phyloP scores from a whole-genome alignment of 1,140 invertebrate species.

The Aphelenchoides besseyi region DNA sequence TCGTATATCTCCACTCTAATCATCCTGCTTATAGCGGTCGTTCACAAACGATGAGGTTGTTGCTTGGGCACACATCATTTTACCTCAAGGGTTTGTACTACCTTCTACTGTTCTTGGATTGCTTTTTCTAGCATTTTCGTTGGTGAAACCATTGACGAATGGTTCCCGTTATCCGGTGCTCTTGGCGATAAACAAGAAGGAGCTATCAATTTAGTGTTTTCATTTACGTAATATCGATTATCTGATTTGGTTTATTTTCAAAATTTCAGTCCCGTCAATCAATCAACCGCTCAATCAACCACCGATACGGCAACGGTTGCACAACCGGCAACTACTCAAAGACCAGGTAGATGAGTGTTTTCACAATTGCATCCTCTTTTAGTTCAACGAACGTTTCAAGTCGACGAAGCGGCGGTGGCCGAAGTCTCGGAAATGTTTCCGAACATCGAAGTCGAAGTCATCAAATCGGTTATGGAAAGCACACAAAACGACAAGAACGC shows the following conservation, averaged over 20 bases:
- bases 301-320: conserved; percentile 19
- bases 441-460: conserved; percentile 83
- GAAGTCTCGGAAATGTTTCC: conserved; percentile 93
- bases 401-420: conserved; percentile 48
- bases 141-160: conserved; percentile 86
- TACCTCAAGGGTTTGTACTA: conserved; percentile 69
- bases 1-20: neutral
- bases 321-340: too few relatives aligned
- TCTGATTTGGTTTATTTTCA: too few relatives aligned
- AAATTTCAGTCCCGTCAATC: neutral
- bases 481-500: conserved; percentile 83
- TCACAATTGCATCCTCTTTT: too few relatives aligned
- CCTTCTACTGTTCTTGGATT: neutral
- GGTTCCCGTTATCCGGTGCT: conserved; percentile 72
- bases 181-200: conserved; percentile 84
- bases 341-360: too few relatives aligned
- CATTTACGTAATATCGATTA: conserved; percentile 69
- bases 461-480: conserved; percentile 82
- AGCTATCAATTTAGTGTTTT: conserved; percentile 69
- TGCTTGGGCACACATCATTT: conserved; percentile 79
- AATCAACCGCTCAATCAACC: neutral
- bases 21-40: conserved; percentile 69
- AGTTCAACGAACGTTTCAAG: too few relatives aligned
- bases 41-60: conserved; percentile 92
- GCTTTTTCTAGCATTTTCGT: conserved; percentile 69